Evolutionary conservation across 2,113 vertebrate genomes (phyloP).

Genomic region (Erpornis zantholeuca): DNA sequence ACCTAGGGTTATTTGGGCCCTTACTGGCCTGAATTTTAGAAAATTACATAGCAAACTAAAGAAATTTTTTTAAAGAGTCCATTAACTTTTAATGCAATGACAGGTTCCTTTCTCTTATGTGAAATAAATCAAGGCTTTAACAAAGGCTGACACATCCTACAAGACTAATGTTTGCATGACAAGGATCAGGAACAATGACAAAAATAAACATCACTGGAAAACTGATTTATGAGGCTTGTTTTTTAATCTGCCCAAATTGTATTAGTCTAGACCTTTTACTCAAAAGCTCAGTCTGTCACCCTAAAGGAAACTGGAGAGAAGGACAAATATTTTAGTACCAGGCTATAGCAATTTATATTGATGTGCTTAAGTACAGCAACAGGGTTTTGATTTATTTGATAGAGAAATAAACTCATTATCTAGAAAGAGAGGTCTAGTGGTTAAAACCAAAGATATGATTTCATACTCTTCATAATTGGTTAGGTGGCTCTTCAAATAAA

Average conservation of each 20-base stretch:
- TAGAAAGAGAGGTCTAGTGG: neutral
- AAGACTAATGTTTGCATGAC: neutral
- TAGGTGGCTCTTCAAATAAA: neutral
- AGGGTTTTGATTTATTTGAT: neutral
- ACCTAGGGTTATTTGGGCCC: neutral
- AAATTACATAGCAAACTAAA: neutral
- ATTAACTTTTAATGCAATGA: neutral
- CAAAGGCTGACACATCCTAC: neutral
- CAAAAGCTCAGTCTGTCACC: neutral
- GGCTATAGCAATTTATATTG: neutral
- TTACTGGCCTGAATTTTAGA: neutral
- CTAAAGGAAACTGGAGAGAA: neutral
- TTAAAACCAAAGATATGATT: neutral
- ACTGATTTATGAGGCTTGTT: neutral
- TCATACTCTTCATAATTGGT: neutral
- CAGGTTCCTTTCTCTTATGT: neutral
- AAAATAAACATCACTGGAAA: slow-evolving; percentile 2
- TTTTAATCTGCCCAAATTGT: neutral
- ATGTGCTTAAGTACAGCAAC: neutral
- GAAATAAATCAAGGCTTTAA: neutral
- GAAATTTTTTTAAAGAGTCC: neutral
- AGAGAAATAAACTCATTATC: neutral
- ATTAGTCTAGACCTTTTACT: neutral
- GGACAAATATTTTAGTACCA: neutral
- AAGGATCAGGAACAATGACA: neutral